These are phyloP conservation scores for Diachrysia chrysitis DNA, from an alignment of 2,888 invertebrate species.

Conservation along the genomic window DNA sequence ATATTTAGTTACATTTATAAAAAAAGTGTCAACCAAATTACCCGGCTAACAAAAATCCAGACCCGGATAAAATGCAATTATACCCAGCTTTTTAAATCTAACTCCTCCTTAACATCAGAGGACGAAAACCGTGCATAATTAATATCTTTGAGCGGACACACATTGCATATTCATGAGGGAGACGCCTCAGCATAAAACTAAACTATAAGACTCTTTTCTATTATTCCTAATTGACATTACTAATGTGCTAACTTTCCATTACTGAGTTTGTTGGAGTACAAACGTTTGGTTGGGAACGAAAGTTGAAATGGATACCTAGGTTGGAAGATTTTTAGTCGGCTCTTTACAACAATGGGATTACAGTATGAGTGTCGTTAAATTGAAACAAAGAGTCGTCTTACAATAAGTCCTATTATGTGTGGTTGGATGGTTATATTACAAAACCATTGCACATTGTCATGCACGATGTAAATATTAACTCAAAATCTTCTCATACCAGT, in stretches of 20 bases:
- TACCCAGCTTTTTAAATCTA: constrained; percentile 12
- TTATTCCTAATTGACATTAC: constrained; percentile 56
- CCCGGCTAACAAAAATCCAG: not conserved
- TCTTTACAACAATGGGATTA: not conserved
- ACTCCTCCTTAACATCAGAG: constrained; percentile 68
- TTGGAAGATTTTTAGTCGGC: not conserved
- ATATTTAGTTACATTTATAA: too few relatives aligned
- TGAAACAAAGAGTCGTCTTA: too few relatives aligned
- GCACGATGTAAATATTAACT: too few relatives aligned
- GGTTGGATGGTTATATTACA: too few relatives aligned
- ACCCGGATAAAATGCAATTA: constrained; percentile 11
- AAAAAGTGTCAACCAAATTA: not conserved
- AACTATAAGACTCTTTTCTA: constrained; percentile 71
- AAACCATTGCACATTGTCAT: too few relatives aligned
- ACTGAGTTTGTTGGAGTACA: not conserved
- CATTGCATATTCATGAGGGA: constrained; percentile 79
- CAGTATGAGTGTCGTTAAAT: too few relatives aligned
- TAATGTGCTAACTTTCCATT: constrained; percentile 27
- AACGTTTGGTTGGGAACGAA: not conserved
- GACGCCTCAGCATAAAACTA: constrained; percentile 75
- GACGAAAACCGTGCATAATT: constrained; percentile 81
- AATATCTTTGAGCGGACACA: constrained; percentile 80
- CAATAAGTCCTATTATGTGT: too few relatives aligned
- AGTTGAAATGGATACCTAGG: not conserved
- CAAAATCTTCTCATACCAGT: too few relatives aligned